Evolutionary conservation across 1,140 invertebrate genomes (phyloP).

Genomic region (Neodiprion lecontei): DNA sequence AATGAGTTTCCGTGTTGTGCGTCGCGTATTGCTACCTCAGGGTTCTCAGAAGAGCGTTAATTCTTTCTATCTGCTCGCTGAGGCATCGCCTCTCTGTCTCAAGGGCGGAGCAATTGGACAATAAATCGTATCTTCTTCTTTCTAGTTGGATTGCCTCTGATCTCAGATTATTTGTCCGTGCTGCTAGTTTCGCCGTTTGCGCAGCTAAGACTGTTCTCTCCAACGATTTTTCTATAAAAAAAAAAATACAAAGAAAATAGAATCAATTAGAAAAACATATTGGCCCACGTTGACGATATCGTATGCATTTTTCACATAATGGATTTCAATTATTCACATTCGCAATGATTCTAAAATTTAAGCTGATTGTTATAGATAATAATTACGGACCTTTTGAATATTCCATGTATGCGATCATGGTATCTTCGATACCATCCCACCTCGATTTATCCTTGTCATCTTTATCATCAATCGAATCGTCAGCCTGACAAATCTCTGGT

Average conservation of each 20-base stretch:
- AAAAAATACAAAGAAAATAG: neutral
- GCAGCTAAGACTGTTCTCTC: conserved; percentile 48
- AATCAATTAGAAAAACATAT: neutral
- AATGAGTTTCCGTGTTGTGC: conserved; percentile 60
- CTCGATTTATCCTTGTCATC: conserved; percentile 34
- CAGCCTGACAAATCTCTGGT: conserved; percentile 38
- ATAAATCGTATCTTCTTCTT: conserved; percentile 45
- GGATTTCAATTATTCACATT: neutral
- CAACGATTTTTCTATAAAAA: conserved; percentile 48
- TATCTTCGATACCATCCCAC: conserved; percentile 58
- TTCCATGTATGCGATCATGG: conserved; percentile 53
- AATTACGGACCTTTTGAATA: conserved; percentile 54
- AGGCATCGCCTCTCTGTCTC: conserved; percentile 50
- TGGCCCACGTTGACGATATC: conserved; percentile 6
- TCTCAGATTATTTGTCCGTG: conserved; percentile 46
- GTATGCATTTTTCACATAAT: conserved; percentile 8
- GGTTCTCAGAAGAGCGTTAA: conserved; percentile 51
- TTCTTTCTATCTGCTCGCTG: conserved; percentile 51
- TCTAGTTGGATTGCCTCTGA: conserved; percentile 51
- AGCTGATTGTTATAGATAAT: neutral
- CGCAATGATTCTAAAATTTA: neutral
- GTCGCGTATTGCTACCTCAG: conserved; percentile 56
- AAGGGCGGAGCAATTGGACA: conserved; percentile 45
- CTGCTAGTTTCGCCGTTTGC: conserved; percentile 48
- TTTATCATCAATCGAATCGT: conserved; percentile 25